These are phyloP conservation scores for Gobio gobio DNA, from an alignment of 2,113 vertebrate species.

Conservation along the genomic window DNA sequence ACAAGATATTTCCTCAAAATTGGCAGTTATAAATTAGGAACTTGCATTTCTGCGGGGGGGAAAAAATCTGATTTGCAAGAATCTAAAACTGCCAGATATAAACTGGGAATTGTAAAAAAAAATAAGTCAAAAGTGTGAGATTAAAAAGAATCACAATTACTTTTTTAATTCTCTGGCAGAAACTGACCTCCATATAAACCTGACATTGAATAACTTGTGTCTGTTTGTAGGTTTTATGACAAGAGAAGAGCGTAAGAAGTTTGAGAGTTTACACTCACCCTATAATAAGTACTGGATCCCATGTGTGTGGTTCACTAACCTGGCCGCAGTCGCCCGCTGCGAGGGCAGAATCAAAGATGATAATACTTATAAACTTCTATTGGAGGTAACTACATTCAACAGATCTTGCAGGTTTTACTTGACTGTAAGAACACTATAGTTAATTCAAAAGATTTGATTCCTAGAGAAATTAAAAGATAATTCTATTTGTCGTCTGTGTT, in stretches of 20 bases:
- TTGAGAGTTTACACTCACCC: slow-evolving; percentile 86
- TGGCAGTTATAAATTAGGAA: too few species aligned
- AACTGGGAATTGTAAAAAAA: too few species aligned
- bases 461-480: background rate
- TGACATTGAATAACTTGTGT: background rate
- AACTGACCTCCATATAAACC: too few species aligned
- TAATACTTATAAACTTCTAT: slow-evolving; percentile 85
- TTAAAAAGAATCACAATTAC: background rate
- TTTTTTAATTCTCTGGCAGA: background rate
- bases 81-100: too few species aligned
- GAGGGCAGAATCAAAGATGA: slow-evolving; percentile 89
- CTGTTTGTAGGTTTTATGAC: slow-evolving; percentile 88
- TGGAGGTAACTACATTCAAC: slow-evolving; percentile 77
- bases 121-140: too few species aligned
- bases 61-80: too few species aligned
- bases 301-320: slow-evolving; percentile 90
- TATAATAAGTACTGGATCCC: slow-evolving; percentile 97
- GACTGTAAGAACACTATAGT: background rate
- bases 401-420: background rate
- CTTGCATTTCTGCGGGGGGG: too few species aligned
- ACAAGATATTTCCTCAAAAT: too few species aligned
- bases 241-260: slow-evolving; percentile 88
- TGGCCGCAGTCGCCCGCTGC: slow-evolving; percentile 83
- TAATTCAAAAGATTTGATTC: background rate
- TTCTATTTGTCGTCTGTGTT: slow-evolving; percentile 22